These are phyloP conservation scores for Euleptes europaea DNA, from an alignment of 2,113 vertebrate species.

Conservation along the genomic window DNA sequence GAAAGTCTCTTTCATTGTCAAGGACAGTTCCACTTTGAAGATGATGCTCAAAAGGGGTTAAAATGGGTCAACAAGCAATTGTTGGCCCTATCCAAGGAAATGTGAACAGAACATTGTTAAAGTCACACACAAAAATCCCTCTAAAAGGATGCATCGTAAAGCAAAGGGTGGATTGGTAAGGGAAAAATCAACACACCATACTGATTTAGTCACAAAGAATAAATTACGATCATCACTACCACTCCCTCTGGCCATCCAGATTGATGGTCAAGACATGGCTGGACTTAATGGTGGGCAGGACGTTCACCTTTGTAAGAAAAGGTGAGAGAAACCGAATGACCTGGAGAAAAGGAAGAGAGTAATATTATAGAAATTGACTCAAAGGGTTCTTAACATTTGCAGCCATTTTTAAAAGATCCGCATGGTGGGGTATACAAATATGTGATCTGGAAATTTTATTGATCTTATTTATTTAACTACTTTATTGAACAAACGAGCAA, in stretches of 20 bases:
- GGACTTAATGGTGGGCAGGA: background rate
- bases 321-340: background rate
- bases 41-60: slow-evolving; percentile 89
- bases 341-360: background rate
- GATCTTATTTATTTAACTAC: too few species aligned
- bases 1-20: slow-evolving; percentile 89
- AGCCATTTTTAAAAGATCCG: slow-evolving; percentile 22
- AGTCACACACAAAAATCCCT: slow-evolving; percentile 63
- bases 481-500: too few species aligned
- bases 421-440: background rate
- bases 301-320: slow-evolving; percentile 19
- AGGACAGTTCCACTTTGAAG: slow-evolving; percentile 93
- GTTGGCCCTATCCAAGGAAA: slow-evolving; percentile 77
- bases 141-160: slow-evolving; percentile 74
- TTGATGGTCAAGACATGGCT: slow-evolving; percentile 7
- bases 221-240: slow-evolving; percentile 30
- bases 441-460: background rate
- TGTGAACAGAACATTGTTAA: slow-evolving; percentile 79
- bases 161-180: slow-evolving; percentile 63
- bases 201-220: slow-evolving; percentile 57
- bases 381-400: background rate
- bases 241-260: background rate
- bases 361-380: background rate
- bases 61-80: slow-evolving; percentile 85
- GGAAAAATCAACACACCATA: slow-evolving; percentile 38